Evolutionary conservation across 2,888 invertebrate species (phyloP), one percentile per base, ranked within the genome.

Genomic region (Eupithecia subumbrata): DNA sequence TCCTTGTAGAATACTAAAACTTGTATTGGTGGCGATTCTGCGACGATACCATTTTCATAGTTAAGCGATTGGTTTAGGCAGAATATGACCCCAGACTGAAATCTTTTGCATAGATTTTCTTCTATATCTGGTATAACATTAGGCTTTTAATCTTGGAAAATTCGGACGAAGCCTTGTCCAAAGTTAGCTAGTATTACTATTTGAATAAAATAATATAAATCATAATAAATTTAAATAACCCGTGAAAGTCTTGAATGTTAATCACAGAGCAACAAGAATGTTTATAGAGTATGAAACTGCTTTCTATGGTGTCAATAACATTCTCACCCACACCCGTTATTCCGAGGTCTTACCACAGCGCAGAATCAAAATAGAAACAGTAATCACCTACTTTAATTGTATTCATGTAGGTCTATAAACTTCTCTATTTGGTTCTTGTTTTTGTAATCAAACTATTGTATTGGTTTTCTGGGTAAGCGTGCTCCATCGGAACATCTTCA

Each of bases 251-350:
- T 52, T 18, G n/a, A 52, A 52, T 18, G n/a, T 52, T n/a, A 52
- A 52, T 52, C 8, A 52, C 18, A 52, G 18, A n/a, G 8, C n/a
- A 18, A n/a, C 7, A n/a, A 52, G 18, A 52, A 18, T 48, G 5
- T 52, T 52, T 52, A n/a, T 52, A 52, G 18, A 52, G 18, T 52
- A n/a, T 8, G 9, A 52, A 52, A 0, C 48, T 52, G 9, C n/a
- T 52, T n/a, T 52, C 48, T 52, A n/a, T 52, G 18, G 48, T n/a
- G n/a, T 52, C 48, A 52, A n/a, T 52, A 52, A 52, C 48, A 52
- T 18, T 52, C 18, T n/a, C 8, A 48, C 7, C n/a, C 18, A 52
- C n/a, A 52, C 48, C 48, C n/a, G 48, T 8, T 52, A 8, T 52
- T 52, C 48, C n/a, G 48, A 52, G 8, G 18, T 52, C 48, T 52